Conservation (phyloP, 2,888 invertebrate genomes). For the Pyrrhosoma nymphula region DNA sequence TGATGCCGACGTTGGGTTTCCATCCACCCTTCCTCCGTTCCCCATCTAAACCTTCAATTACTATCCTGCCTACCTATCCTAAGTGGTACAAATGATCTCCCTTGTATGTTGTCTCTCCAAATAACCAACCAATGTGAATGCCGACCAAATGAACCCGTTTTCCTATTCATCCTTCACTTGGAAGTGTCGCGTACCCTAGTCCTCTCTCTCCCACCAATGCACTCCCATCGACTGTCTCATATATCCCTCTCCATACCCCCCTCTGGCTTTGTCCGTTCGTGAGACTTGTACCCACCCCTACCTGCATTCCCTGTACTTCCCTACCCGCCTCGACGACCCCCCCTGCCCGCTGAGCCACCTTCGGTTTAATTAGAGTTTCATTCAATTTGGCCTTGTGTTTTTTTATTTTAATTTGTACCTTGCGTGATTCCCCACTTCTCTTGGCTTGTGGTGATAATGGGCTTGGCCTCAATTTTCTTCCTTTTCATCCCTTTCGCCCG, state of each 20-base stretch:
- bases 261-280: neutral
- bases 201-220: neutral
- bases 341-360: neutral
- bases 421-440: conserved; percentile 32
- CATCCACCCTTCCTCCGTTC: no score
- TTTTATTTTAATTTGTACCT: conserved; percentile 32
- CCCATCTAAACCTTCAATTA: no score
- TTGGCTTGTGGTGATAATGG: conserved; percentile 8
- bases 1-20: no score
- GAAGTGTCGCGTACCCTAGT: neutral
- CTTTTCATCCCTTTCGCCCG: neutral
- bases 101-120: no score
- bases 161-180: neutral
- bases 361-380: conserved; percentile 36
- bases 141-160: neutral
- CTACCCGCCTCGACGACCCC: neutral
- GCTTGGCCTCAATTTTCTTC: conserved; percentile 22
- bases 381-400: conserved; percentile 31
- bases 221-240: neutral
- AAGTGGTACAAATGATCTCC: no score
- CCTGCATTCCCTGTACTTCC: neutral
- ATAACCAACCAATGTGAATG: no score
- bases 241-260: neutral
- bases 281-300: neutral
- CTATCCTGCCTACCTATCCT: no score